Base-by-base conservation (phyloP, 2,797 vertebrate genomes). In the Pipistrellus pipistrellus region DNA sequence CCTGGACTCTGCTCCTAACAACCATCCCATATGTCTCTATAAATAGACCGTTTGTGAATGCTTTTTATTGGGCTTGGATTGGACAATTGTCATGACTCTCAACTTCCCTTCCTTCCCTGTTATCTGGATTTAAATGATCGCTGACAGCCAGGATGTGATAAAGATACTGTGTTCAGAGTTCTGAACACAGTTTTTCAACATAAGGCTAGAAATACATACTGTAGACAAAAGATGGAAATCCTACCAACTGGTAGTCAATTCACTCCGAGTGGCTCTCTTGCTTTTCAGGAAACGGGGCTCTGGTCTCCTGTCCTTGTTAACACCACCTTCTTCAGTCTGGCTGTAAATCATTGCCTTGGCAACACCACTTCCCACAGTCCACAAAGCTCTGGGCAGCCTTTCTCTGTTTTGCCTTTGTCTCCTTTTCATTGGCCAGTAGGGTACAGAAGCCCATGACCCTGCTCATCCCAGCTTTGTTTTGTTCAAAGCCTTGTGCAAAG, bases 191-290 rank as follows among this genome's bases (percentile, higher is more conserved):
- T 96, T 98, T 98, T 97, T 97, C 97, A 98, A 84, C 82, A 97
- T 96, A 94, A 88, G 94, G 93, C 97, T 97, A 95, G 97, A 98
- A 98, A 98, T 97, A 97, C 17, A 17, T 93, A 86, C 97, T 96
- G 94, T 97, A 97, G 97, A 98, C 98, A 98, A 98, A 98, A 97
- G 97, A 93, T 98, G 98, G 98, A 98, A 98, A 96, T 98, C 97
- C 96, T 97, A 97, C 96, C 96, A 97, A 97, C 91, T 84, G 89
- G 95, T 95, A 87, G 97, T 97, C 96, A 97, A 96, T 96, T 94
- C 81, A 82, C 72, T 10, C 96, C 14, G 62, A 84, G 90, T 94
- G 93, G 95, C 68, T 92, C 97, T 97, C 97, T 97, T 95, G 90
- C 97, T 96, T 95, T 89, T 96, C 98, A 97, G 98, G 98, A 98